Evolutionary conservation across 2,797 vertebrate species (phyloP).

Genomic region (Neosilurus hyrtlii): DNA sequence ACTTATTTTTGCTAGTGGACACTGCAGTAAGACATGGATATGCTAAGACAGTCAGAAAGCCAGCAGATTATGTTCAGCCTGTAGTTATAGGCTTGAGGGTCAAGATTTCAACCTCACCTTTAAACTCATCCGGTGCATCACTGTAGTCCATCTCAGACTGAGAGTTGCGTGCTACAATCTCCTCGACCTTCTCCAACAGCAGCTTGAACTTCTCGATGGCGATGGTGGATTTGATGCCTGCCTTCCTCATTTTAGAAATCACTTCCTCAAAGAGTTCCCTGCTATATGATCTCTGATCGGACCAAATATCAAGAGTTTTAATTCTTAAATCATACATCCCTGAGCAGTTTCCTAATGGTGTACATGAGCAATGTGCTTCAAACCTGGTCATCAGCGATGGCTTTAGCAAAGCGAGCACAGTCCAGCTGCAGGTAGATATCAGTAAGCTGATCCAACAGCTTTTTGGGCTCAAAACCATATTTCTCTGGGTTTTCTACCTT

Average conservation of each 20-base stretch:
- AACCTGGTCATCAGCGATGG: conserved; percentile 98
- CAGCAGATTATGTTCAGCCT: conserved; percentile 68
- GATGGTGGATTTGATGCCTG: conserved; percentile 97
- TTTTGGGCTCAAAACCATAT: conserved; percentile 98
- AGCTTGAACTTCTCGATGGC: conserved; percentile 99
- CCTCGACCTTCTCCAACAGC: conserved; percentile 93
- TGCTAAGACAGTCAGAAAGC: conserved; percentile 55
- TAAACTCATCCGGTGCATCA: conserved; percentile 95
- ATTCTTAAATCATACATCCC: neutral
- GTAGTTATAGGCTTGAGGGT: conserved; percentile 7
- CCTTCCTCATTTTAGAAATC: conserved; percentile 98
- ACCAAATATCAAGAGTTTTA: neutral
- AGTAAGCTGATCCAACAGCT: conserved; percentile 96
- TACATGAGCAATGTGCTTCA: conserved; percentile 29
- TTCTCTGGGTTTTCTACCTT: conserved; percentile 99
- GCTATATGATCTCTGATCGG: conserved; percentile 89
- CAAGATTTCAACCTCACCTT: conserved; percentile 74
- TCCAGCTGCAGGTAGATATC: conserved; percentile 98
- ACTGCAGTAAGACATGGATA: too few species aligned
- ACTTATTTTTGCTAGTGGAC: neutral
- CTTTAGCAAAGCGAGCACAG: conserved; percentile 95
- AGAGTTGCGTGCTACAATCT: conserved; percentile 95
- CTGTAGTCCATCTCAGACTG: conserved; percentile 98
- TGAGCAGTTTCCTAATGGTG: neutral
- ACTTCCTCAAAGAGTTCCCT: conserved; percentile 97